These are phyloP conservation scores for Acanthornis magna DNA, from an alignment of 2,797 vertebrate genomes.

Conservation along the genomic window DNA sequence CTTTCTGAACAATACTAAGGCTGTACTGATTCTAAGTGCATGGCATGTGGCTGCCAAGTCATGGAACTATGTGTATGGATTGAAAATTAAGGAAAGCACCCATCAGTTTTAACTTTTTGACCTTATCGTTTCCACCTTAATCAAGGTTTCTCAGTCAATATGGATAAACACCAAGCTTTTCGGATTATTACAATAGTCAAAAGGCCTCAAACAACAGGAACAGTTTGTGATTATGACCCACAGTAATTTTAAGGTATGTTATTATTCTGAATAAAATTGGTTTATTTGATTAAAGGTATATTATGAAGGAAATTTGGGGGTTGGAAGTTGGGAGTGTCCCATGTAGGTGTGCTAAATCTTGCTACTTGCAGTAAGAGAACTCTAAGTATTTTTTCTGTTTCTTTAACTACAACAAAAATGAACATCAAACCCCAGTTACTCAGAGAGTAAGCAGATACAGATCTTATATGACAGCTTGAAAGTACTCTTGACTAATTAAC, in stretches of 20 bases:
- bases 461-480: not conserved
- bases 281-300: not conserved
- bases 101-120: not conserved
- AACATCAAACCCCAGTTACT: not conserved
- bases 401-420: not conserved
- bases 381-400: not conserved
- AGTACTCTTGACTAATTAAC: not conserved
- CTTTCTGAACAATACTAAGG: not conserved
- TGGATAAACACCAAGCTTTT: not conserved
- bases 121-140: not conserved
- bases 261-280: not conserved
- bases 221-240: not conserved
- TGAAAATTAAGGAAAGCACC: not conserved
- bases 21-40: not conserved
- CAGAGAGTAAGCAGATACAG: not conserved
- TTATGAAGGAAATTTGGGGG: not conserved
- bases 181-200: not conserved
- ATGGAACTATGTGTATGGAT: not conserved
- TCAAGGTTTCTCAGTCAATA: not conserved
- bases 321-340: not conserved
- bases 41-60: not conserved
- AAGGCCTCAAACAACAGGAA: not conserved
- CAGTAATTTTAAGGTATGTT: not conserved
- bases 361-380: not conserved
- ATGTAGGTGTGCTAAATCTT: not conserved